These are phyloP conservation scores for Hemicordylus capensis DNA, from an alignment of 2,113 vertebrate species.

Conservation along the genomic window DNA sequence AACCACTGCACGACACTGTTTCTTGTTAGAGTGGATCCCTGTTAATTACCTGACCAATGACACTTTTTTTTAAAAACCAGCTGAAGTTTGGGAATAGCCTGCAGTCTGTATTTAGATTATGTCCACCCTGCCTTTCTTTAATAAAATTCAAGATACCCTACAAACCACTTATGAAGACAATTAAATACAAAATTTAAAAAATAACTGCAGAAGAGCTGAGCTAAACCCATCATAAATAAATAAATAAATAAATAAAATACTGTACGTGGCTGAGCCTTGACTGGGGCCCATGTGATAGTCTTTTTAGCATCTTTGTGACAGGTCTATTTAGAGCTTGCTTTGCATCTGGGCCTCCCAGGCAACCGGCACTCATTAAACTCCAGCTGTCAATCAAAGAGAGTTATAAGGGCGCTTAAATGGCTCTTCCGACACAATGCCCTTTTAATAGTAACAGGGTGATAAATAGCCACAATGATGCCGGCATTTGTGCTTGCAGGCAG, in stretches of 20 bases:
- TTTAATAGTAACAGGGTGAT: not conserved
- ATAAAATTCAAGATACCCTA: too few species aligned
- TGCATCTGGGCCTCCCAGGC: conserved; percentile 30
- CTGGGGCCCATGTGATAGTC: conserved; percentile 35
- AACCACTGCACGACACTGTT: too few species aligned
- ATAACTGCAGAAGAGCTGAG: too few species aligned
- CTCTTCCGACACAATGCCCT: not conserved
- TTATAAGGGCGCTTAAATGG: conserved; percentile 13
- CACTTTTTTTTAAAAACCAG: too few species aligned
- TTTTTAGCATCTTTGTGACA: conserved; percentile 51
- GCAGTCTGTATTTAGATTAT: too few species aligned
- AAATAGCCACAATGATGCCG: not conserved
- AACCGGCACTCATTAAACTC: conserved; percentile 36
- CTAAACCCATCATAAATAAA: too few species aligned
- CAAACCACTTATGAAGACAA: too few species aligned
- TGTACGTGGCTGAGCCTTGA: not conserved
- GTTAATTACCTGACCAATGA: too few species aligned
- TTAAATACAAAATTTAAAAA: too few species aligned
- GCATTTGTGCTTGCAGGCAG: not conserved
- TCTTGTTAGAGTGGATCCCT: too few species aligned
- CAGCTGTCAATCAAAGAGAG: conserved; percentile 46
- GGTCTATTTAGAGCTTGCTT: conserved; percentile 46
- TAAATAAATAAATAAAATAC: conserved; percentile 18
- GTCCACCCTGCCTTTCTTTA: too few species aligned
- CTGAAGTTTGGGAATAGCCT: too few species aligned